A percentile compares a stretch with the other conserved stretches of the same genome.
Evolutionary conservation across 2,888 invertebrate genomes (phyloP).

Genomic region (Zaprionus bogoriensis): DNA sequence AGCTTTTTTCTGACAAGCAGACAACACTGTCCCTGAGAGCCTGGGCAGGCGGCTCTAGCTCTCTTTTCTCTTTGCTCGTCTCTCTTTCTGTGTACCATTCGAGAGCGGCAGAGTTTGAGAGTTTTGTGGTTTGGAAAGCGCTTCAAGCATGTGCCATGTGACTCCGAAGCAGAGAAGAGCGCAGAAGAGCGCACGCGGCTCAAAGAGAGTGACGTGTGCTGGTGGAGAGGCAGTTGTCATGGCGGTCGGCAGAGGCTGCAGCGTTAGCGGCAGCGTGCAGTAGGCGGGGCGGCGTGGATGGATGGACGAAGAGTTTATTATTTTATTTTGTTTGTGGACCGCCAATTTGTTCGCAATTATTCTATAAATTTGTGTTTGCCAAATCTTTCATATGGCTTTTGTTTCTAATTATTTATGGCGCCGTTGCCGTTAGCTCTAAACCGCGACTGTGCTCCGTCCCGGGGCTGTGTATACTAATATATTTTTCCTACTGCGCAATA

Average conservation of each 20-base stretch:
- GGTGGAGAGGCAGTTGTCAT: constrained; percentile 43
- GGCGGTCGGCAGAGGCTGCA: constrained; percentile 13
- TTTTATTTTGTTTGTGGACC: constrained; percentile 21
- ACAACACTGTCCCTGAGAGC: too few species aligned
- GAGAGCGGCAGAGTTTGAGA: constrained; percentile 8
- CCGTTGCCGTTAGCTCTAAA: constrained; percentile 28
- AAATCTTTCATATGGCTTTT: constrained; percentile 10
- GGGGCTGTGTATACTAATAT: constrained; percentile 33
- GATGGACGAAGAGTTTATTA: constrained; percentile 15
- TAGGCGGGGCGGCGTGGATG: too few species aligned
- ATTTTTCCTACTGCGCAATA: constrained; percentile 69
- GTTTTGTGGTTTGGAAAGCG: neutral
- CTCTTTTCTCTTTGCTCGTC: neutral
- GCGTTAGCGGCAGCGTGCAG: neutral
- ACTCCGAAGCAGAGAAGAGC: constrained; percentile 2
- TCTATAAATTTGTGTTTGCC: constrained; percentile 24
- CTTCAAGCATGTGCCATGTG: neutral
- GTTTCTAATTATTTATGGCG: constrained; percentile 54
- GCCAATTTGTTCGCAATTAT: constrained; percentile 22
- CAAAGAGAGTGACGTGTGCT: constrained; percentile 6
- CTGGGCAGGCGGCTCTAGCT: constrained; percentile 4
- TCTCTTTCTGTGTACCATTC: constrained; percentile 3
- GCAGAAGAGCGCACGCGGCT: neutral
- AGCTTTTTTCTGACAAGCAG: too few species aligned
- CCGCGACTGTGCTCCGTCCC: constrained; percentile 10